Percentiles rank a stretch among this genome's conserved stretches.
Conservation (phyloP, 2,888 invertebrate genomes). For the Calliopum simillimum region DNA sequence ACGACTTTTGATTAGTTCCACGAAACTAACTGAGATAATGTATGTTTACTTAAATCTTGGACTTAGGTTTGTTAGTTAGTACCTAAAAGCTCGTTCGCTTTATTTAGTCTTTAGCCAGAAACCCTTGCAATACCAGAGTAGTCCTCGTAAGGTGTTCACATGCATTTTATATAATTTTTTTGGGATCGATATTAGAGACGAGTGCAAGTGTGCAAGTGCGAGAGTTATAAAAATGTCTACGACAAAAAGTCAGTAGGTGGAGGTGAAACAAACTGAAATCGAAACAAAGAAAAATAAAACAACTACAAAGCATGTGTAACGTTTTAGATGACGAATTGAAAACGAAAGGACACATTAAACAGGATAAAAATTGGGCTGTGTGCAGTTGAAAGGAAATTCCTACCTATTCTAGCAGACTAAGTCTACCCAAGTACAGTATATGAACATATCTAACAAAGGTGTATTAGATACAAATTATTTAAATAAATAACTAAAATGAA, state of each 20-base stretch:
- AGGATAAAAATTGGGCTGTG: constrained; percentile 1
- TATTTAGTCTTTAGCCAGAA: too few species aligned
- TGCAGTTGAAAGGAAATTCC: constrained; percentile 4
- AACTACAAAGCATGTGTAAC: background rate
- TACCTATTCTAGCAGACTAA: background rate
- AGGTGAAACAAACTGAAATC: constrained; percentile 5
- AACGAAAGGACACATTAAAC: constrained; percentile 4
- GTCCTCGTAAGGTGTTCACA: too few species aligned
- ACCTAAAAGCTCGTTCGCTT: too few species aligned
- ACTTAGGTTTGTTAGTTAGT: too few species aligned
- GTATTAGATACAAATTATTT: background rate
- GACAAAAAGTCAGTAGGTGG: background rate
- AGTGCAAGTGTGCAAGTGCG: background rate
- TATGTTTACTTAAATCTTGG: too few species aligned
- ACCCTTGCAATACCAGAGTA: too few species aligned
- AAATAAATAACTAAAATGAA: background rate
- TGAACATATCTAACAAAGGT: constrained; percentile 1
- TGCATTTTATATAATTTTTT: background rate
- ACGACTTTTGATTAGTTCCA: too few species aligned
- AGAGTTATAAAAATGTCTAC: constrained; percentile 29
- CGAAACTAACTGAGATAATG: too few species aligned
- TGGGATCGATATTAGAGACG: constrained; percentile 25
- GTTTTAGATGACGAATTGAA: background rate
- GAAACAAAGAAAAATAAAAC: constrained; percentile 3
- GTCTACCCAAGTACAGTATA: constrained; percentile 18